These are phyloP conservation scores for Subacronicta megacephala DNA, from an alignment of 2,888 invertebrate genomes.

Conservation along the genomic window DNA sequence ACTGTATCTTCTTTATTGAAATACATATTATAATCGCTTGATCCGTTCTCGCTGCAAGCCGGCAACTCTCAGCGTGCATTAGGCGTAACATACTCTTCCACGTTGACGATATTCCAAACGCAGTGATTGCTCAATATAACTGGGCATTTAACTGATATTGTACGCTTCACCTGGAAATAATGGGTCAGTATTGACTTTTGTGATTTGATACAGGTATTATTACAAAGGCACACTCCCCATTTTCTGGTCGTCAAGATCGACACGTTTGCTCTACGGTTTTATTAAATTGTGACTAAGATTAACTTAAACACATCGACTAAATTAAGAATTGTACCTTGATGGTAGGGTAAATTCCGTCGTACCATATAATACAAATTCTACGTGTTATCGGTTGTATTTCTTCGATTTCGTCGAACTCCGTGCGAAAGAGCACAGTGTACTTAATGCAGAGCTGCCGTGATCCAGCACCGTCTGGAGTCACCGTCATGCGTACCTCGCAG, in stretches of 20 bases:
- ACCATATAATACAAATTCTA: constrained; percentile 80
- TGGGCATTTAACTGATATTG: constrained; percentile 80
- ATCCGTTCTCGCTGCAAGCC: too few relatives aligned
- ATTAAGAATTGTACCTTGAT: constrained; percentile 69
- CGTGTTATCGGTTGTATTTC: constrained; percentile 80
- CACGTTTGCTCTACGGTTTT: neutral
- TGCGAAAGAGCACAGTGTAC: constrained; percentile 78
- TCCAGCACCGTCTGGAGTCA: constrained; percentile 79
- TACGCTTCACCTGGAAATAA: constrained; percentile 78
- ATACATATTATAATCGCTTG: too few relatives aligned
- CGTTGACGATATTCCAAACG: constrained; percentile 83
- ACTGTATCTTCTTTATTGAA: too few relatives aligned
- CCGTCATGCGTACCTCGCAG: constrained; percentile 73
- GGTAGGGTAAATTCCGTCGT: constrained; percentile 84
- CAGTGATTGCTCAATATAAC: constrained; percentile 84
- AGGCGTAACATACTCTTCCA: constrained; percentile 81
- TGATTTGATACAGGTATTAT: too few relatives aligned
- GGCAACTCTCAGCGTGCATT: too few relatives aligned
- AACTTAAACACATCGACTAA: too few relatives aligned
- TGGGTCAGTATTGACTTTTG: too few relatives aligned
- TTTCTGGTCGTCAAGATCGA: too few relatives aligned
- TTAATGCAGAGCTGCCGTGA: constrained; percentile 76
- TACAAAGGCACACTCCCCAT: too few relatives aligned
- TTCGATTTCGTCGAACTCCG: constrained; percentile 76
- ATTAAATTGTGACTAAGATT: too few relatives aligned